phyloP scores from a whole-genome alignment of 1,140 invertebrate genomes.

The Paralvinella palmiformis region DNA sequence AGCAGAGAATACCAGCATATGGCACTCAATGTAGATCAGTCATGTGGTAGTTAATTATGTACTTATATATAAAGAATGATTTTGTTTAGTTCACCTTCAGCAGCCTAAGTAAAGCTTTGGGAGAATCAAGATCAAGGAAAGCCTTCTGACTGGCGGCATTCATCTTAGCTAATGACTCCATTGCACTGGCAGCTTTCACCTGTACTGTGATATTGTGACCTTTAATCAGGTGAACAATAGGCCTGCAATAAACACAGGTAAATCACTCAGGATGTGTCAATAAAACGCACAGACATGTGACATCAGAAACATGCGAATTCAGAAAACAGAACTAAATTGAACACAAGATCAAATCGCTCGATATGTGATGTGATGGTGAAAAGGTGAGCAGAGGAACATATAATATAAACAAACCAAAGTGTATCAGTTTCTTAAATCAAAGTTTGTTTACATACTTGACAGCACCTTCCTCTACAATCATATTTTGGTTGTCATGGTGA shows the following conservation, averaged over 20 bases:
- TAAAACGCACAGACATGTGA: neutral
- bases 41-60: too few species aligned
- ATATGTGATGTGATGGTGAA: neutral
- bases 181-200: constrained; percentile 46
- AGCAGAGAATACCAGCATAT: neutral
- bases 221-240: constrained; percentile 43
- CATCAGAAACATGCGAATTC: too few species aligned
- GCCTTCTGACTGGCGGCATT: constrained; percentile 41
- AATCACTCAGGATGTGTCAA: neutral
- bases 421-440: too few species aligned
- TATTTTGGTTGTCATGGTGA: constrained; percentile 42
- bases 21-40: too few species aligned
- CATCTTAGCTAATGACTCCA: constrained; percentile 44
- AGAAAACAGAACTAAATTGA: too few species aligned
- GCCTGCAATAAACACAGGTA: constrained; percentile 28
- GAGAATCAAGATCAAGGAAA: constrained; percentile 43
- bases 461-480: constrained; percentile 34
- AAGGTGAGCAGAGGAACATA: neutral
- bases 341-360: too few species aligned
- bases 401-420: too few species aligned
- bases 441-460: constrained; percentile 32
- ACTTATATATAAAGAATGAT: neutral
- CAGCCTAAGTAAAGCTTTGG: constrained; percentile 41
- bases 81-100: constrained; percentile 37
- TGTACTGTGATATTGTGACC: constrained; percentile 42